Percentiles rank a stretch among this genome's conserved stretches.
These are phyloP conservation scores for Gibbula magus DNA, from an alignment of 2,888 invertebrate genomes.

Conservation along the genomic window DNA sequence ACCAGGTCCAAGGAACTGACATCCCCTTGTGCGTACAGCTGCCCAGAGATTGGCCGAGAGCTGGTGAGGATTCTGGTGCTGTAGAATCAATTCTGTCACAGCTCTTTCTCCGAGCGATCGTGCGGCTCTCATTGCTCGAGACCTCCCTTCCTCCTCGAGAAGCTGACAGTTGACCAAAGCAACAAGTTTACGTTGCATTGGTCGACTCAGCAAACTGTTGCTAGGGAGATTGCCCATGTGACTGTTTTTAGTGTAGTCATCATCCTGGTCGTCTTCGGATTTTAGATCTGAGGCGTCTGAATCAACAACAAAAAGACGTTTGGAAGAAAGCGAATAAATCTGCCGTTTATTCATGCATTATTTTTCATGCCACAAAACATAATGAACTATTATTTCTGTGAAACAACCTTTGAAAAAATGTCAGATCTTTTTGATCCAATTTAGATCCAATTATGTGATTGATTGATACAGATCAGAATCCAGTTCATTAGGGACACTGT, in stretches of 20 bases:
- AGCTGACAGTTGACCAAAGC: conserved; percentile 94
- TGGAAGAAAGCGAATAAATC: too few species aligned
- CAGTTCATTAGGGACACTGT: too few species aligned
- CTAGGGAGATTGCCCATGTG: not conserved
- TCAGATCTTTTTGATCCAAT: too few species aligned
- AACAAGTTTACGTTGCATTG: conserved; percentile 96
- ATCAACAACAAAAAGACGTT: too few species aligned
- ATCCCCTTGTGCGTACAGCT: conserved; percentile 95
- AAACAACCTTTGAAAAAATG: too few species aligned
- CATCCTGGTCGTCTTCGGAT: conserved; percentile 26
- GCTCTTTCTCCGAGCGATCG: conserved; percentile 95
- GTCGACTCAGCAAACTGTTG: conserved; percentile 82
- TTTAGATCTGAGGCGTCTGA: not conserved
- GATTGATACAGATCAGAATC: too few species aligned
- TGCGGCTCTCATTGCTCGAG: conserved; percentile 80
- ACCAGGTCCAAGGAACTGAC: conserved; percentile 97
- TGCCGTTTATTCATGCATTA: too few species aligned
- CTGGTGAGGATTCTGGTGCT: conserved; percentile 97
- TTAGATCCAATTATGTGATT: too few species aligned
- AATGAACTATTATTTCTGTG: too few species aligned
- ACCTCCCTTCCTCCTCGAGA: conserved; percentile 86
- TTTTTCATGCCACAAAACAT: too few species aligned
- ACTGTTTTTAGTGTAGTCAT: not conserved
- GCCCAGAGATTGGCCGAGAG: conserved; percentile 96
- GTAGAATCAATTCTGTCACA: conserved; percentile 93